Conservation (phyloP, 2,888 invertebrate species). For the Brachylomia viminalis region DNA sequence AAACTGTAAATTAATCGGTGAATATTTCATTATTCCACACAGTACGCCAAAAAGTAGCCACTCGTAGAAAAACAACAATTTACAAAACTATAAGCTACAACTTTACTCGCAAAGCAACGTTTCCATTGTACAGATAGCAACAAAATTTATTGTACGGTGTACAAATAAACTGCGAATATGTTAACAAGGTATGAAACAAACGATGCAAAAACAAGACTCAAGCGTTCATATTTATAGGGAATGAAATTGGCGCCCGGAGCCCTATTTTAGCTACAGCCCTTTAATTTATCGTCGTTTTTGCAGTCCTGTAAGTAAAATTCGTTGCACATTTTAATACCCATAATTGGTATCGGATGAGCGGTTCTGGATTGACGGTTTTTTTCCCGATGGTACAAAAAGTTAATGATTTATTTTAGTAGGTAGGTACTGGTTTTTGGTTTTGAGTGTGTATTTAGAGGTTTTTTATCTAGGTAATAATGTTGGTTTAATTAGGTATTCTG, state of each 20-base stretch:
- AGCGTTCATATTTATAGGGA: slow-evolving; percentile 77
- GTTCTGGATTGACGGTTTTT: slow-evolving; percentile 65
- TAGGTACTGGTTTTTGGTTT: slow-evolving; percentile 31
- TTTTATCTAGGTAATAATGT: slow-evolving; percentile 7
- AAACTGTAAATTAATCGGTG: background rate
- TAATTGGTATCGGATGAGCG: slow-evolving; percentile 75
- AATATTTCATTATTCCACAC: background rate
- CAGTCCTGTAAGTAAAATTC: slow-evolving; percentile 65
- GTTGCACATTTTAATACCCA: slow-evolving; percentile 69
- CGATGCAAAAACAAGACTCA: slow-evolving; percentile 67
- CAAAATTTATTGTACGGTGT: slow-evolving; percentile 69
- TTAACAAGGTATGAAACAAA: slow-evolving; percentile 77
- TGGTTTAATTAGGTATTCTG: background rate
- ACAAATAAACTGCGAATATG: slow-evolving; percentile 73
- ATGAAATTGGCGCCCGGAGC: slow-evolving; percentile 76
- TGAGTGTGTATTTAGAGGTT: slow-evolving; percentile 12
- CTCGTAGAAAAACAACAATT: slow-evolving; percentile 30
- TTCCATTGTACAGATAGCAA: slow-evolving; percentile 62
- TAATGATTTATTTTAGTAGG: slow-evolving; percentile 55
- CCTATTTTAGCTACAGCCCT: slow-evolving; percentile 77
- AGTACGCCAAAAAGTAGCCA: slow-evolving; percentile 11
- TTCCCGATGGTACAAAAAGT: slow-evolving; percentile 50
- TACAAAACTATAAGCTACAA: slow-evolving; percentile 39
- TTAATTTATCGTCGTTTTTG: slow-evolving; percentile 77
- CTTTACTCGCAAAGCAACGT: slow-evolving; percentile 52